A percentile compares a stretch with the other conserved stretches of the same genome.
Evolutionary conservation across 2,888 invertebrate genomes (phyloP).

Genomic region (Drosophila atripex): DNA sequence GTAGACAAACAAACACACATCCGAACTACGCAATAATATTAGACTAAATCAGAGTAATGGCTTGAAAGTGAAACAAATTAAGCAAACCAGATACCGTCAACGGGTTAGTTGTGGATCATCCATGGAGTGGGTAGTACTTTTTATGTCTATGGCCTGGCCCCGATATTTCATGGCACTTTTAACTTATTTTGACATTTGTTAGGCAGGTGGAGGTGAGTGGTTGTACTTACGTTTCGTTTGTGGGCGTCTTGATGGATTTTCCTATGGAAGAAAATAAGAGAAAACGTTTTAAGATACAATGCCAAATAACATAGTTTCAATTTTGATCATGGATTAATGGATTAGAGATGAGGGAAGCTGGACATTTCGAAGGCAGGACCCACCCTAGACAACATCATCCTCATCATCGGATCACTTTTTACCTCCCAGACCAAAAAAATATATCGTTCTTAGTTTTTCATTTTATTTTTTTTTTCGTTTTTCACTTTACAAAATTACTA

Average conservation of each 20-base stretch:
- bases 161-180: constrained; percentile 24
- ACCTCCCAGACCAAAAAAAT: constrained; percentile 44
- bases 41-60: constrained; percentile 26
- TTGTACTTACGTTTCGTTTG: constrained; percentile 83
- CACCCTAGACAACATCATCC: constrained; percentile 13
- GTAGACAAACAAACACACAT: constrained; percentile 56
- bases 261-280: constrained; percentile 68
- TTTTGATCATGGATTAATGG: constrained; percentile 17
- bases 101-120: constrained; percentile 54
- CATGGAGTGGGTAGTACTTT: neutral
- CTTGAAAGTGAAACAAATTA: constrained; percentile 28
- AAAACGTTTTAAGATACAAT: neutral
- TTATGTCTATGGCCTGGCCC: constrained; percentile 23
- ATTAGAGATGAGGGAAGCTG: neutral
- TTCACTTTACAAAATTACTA: constrained; percentile 63
- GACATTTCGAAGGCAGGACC: neutral
- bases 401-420: constrained; percentile 25
- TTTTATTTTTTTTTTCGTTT: constrained; percentile 33
- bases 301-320: neutral
- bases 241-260: constrained; percentile 81
- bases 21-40: constrained; percentile 54
- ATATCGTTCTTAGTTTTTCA: constrained; percentile 30
- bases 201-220: constrained; percentile 4
- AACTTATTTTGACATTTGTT: constrained; percentile 60
- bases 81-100: constrained; percentile 60